Percentiles rank a stretch among this genome's conserved stretches.
phyloP scores from a whole-genome alignment of 30 jellyfish, hydroid and myxozoan species.

The Hydractinia echinata region DNA sequence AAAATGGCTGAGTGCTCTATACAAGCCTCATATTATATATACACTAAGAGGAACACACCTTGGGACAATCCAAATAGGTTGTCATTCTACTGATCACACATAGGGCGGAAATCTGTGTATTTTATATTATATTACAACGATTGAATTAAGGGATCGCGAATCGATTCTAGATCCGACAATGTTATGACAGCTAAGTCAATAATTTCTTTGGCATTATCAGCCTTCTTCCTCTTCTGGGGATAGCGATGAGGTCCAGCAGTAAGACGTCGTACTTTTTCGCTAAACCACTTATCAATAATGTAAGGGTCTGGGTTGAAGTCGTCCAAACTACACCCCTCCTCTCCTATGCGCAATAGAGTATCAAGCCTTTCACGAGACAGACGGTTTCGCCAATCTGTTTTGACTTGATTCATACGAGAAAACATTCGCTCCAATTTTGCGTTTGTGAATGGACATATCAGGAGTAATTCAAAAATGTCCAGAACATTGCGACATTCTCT shows the following conservation, averaged over 20 bases:
- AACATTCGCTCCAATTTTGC: conserved; percentile 33
- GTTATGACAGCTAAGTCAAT: conserved; percentile 24
- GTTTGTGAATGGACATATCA: conserved; percentile 36
- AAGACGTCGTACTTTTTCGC: background rate
- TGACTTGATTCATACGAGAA: conserved; percentile 15
- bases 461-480: conserved; percentile 29
- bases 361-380: conserved; percentile 23
- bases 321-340: conserved; percentile 15
- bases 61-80: too few species aligned
- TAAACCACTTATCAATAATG: conserved; percentile 18
- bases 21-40: too few species aligned
- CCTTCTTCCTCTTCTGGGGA: conserved; percentile 6
- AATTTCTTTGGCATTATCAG: background rate
- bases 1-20: too few species aligned
- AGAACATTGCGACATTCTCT: conserved; percentile 27
- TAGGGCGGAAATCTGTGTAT: too few species aligned
- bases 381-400: conserved; percentile 32
- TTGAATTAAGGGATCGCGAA: too few species aligned
- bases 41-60: too few species aligned
- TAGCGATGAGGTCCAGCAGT: conserved; percentile 13
- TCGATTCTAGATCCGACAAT: conserved; percentile 15
- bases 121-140: too few species aligned
- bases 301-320: conserved; percentile 34
- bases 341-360: conserved; percentile 29
- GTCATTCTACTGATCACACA: too few species aligned